Evolutionary conservation across 2,888 invertebrate species (phyloP).

Genomic region (Celastrina argiolus): DNA sequence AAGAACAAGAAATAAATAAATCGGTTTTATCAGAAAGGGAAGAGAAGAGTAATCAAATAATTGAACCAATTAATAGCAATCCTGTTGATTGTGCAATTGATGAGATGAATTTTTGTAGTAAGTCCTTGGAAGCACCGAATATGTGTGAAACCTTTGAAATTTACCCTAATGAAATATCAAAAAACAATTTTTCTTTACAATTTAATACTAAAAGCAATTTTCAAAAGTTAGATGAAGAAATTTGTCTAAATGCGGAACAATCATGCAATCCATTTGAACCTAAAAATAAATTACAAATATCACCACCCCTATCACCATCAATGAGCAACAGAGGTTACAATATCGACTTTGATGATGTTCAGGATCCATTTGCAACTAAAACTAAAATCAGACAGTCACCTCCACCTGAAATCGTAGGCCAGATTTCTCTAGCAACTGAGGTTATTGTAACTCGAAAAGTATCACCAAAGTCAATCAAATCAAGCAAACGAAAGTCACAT

Average conservation of each 20-base stretch:
- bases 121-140: not conserved
- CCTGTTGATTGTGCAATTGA: not conserved
- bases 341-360: slow-evolving; percentile 63
- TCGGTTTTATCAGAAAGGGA: not conserved
- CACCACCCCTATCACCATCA: slow-evolving; percentile 52
- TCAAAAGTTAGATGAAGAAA: not conserved
- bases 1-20: not conserved
- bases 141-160: not conserved
- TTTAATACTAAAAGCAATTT: not conserved
- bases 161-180: not conserved
- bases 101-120: not conserved
- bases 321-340: slow-evolving; percentile 60
- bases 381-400: slow-evolving; percentile 57
- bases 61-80: not conserved
- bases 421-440: slow-evolving; percentile 23
- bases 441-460: not conserved
- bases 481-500: slow-evolving; percentile 50
- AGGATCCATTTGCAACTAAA: slow-evolving; percentile 64
- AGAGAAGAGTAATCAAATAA: not conserved
- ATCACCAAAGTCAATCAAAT: slow-evolving; percentile 22
- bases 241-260: slow-evolving; percentile 8
- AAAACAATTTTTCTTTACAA: not conserved
- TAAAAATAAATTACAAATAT: slow-evolving; percentile 35
- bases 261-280: slow-evolving; percentile 32
- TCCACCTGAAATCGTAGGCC: slow-evolving; percentile 34